These are phyloP conservation scores for Oreotrochilus melanogaster DNA, from an alignment of 2,113 vertebrate species.

Conservation along the genomic window DNA sequence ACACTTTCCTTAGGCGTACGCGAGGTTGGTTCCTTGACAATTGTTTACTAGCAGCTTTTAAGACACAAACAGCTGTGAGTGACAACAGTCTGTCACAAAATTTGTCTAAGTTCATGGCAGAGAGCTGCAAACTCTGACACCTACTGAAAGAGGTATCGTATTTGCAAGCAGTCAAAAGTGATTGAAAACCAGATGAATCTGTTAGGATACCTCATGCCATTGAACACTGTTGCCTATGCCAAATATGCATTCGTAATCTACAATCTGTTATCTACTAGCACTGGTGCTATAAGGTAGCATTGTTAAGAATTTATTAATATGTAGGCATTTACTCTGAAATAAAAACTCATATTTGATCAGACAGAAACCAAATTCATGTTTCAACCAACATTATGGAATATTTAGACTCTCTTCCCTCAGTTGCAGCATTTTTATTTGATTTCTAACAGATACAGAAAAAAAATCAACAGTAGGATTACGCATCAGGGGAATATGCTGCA, in stretches of 20 bases:
- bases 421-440: neutral
- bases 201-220: slow-evolving; percentile 62
- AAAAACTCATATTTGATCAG: neutral
- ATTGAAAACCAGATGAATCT: slow-evolving; percentile 66
- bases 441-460: neutral
- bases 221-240: slow-evolving; percentile 67
- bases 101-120: slow-evolving; percentile 68
- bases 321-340: slow-evolving; percentile 3
- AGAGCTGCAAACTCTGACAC: slow-evolving; percentile 72
- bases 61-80: slow-evolving; percentile 72
- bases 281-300: slow-evolving; percentile 32
- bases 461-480: neutral
- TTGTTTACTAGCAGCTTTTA: slow-evolving; percentile 74
- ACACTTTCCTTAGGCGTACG: slow-evolving; percentile 45
- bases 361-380: neutral
- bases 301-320: slow-evolving; percentile 41
- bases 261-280: slow-evolving; percentile 53
- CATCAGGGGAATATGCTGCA: neutral
- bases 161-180: slow-evolving; percentile 59
- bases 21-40: slow-evolving; percentile 61
- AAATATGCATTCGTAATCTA: slow-evolving; percentile 63
- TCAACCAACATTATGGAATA: neutral
- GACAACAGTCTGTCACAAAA: slow-evolving; percentile 73
- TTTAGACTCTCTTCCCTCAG: neutral
- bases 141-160: slow-evolving; percentile 67